A percentile compares a stretch with the other conserved stretches of the same genome.
These are phyloP conservation scores for Leucophenga montana DNA, from an alignment of 2,888 invertebrate species.

Conservation along the genomic window DNA sequence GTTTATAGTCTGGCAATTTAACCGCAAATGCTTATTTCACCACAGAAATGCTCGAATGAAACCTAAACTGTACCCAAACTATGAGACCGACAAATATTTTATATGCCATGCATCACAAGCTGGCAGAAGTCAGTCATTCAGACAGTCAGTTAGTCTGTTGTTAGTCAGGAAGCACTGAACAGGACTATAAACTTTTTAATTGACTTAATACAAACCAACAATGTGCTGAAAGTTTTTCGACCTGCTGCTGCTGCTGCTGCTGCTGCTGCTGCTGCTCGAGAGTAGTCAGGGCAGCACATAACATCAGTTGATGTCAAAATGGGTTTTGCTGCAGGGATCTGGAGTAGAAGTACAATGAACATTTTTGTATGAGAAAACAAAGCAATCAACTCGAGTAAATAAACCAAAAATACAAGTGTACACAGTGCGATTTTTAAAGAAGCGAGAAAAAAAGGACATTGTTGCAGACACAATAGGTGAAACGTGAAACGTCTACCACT, in stretches of 20 bases:
- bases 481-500: not conserved
- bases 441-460: conserved; percentile 3
- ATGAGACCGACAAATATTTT: conserved; percentile 53
- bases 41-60: not conserved
- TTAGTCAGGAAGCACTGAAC: conserved; percentile 36
- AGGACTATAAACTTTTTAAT: conserved; percentile 64
- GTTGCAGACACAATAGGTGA: conserved; percentile 16
- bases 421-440: not conserved
- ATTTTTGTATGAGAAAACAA: conserved; percentile 57
- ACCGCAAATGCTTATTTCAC: conserved; percentile 8
- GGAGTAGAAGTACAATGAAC: conserved; percentile 17
- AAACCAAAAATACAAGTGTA: conserved; percentile 56
- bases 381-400: conserved; percentile 65
- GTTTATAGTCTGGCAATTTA: conserved; percentile 47
- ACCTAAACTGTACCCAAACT: conserved; percentile 43
- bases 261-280: conserved; percentile 60
- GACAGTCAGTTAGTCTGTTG: conserved; percentile 43
- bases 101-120: not conserved
- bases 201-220: conserved; percentile 63
- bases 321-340: not conserved
- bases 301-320: not conserved
- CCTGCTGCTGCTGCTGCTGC: too few relatives aligned
- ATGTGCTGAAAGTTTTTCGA: conserved; percentile 59
- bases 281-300: conserved; percentile 33
- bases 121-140: conserved; percentile 24